Evolutionary conservation across 2,888 invertebrate genomes (phyloP).

Genomic region (Neoascia interrupta): DNA sequence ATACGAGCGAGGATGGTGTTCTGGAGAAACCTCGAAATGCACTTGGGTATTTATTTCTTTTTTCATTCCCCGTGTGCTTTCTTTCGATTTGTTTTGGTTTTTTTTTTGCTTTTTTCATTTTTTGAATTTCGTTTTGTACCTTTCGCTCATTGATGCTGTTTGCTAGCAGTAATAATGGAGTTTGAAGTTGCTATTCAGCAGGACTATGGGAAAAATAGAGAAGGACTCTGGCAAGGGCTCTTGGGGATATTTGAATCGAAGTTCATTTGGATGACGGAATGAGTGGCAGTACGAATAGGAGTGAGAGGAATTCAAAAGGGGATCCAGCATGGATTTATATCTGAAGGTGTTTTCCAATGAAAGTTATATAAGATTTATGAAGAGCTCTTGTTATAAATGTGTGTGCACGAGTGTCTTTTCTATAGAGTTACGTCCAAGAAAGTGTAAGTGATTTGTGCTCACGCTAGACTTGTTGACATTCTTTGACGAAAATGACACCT

Average conservation of each 20-base stretch:
- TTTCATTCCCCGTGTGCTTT: background rate
- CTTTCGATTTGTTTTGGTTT: background rate
- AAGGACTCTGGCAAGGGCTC: conserved; percentile 29
- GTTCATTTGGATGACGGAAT: conserved; percentile 59
- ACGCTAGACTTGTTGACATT: too few species aligned
- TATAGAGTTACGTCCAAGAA: too few species aligned
- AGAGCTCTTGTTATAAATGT: background rate
- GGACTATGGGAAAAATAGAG: conserved; percentile 14
- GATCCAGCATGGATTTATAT: conserved; percentile 1
- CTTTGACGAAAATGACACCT: too few species aligned
- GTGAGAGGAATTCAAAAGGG: background rate
- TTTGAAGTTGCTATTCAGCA: conserved; percentile 57
- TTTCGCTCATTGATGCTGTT: conserved; percentile 28
- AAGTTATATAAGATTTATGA: conserved; percentile 27
- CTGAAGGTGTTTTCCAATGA: conserved; percentile 48
- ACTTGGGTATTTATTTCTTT: conserved; percentile 51
- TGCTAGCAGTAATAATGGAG: conserved; percentile 68
- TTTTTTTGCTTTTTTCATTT: background rate
- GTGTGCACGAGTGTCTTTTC: background rate
- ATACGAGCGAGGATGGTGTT: background rate
- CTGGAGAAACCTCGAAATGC: conserved; percentile 35
- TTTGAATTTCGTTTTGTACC: background rate
- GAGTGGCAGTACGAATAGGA: conserved; percentile 25
- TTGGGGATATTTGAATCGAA: conserved; percentile 66
- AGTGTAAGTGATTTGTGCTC: too few species aligned